Conservation (phyloP, 1,140 invertebrate species). For the Aphis craccivora region DNA sequence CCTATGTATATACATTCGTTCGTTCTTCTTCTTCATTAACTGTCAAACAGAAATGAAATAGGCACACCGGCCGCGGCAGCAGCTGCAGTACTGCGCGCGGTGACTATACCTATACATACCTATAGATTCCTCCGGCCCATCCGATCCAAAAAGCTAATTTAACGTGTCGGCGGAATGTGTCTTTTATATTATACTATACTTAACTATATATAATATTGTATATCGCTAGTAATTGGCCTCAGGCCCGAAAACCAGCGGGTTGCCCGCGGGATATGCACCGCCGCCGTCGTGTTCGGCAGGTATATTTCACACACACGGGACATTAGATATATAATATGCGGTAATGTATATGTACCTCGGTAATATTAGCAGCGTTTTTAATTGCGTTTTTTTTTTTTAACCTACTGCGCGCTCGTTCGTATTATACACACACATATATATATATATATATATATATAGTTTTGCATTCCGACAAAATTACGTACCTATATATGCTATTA, state of each 20-base stretch:
- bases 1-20: neutral
- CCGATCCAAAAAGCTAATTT: conserved; percentile 33
- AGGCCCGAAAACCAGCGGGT: conserved; percentile 13
- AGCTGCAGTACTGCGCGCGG: neutral
- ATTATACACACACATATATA: neutral
- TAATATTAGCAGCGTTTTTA: conserved; percentile 29
- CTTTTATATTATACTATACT: conserved; percentile 21
- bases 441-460: neutral
- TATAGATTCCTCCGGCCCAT: neutral
- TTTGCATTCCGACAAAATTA: neutral
- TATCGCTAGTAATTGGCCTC: neutral
- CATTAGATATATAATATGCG: neutral
- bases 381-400: conserved; percentile 12
- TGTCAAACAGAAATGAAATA: conserved; percentile 17
- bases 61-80: neutral
- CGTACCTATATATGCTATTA: neutral
- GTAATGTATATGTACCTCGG: neutral
- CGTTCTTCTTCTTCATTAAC: neutral
- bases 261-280: neutral
- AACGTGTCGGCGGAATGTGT: conserved; percentile 34
- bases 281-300: neutral
- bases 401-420: neutral
- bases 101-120: no score
- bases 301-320: neutral
- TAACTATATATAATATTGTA: neutral